A percentile compares a stretch with the other conserved stretches of the same genome.
phyloP scores from a whole-genome alignment of 2,888 invertebrate species.

The Boloria selene region DNA sequence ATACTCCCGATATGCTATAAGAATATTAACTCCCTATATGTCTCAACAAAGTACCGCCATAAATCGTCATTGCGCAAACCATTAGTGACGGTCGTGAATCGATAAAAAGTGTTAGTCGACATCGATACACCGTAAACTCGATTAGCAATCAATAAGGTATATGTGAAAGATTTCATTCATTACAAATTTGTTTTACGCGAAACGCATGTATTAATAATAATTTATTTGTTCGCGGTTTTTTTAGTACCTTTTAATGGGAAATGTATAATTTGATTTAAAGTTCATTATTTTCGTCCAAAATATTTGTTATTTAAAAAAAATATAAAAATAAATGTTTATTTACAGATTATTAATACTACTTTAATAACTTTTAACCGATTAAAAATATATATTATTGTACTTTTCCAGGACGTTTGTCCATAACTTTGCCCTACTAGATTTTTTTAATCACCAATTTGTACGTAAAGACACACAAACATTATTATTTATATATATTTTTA shows the following conservation, averaged over 20 bases:
- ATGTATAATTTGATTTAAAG: too few species aligned
- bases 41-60: slow-evolving; percentile 36
- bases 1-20: slow-evolving; percentile 11
- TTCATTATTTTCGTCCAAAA: too few species aligned
- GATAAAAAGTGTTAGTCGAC: slow-evolving; percentile 52
- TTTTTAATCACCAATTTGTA: too few species aligned
- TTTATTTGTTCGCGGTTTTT: slow-evolving; percentile 30
- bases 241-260: neutral
- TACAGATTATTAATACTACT: too few species aligned
- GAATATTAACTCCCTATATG: slow-evolving; percentile 25
- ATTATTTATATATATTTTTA: too few species aligned
- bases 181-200: slow-evolving; percentile 37
- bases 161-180: slow-evolving; percentile 26
- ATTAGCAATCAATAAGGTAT: slow-evolving; percentile 49
- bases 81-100: slow-evolving; percentile 51
- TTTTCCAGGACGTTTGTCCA: too few species aligned
- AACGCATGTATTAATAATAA: slow-evolving; percentile 31
- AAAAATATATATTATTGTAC: too few species aligned
- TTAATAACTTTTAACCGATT: too few species aligned
- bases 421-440: too few species aligned
- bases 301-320: too few species aligned
- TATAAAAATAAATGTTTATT: too few species aligned
- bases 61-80: slow-evolving; percentile 46
- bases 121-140: slow-evolving; percentile 51
- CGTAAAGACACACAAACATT: too few species aligned